phyloP scores from a whole-genome alignment of 2,797 vertebrate genomes.

The Acanthurus lineatus region DNA sequence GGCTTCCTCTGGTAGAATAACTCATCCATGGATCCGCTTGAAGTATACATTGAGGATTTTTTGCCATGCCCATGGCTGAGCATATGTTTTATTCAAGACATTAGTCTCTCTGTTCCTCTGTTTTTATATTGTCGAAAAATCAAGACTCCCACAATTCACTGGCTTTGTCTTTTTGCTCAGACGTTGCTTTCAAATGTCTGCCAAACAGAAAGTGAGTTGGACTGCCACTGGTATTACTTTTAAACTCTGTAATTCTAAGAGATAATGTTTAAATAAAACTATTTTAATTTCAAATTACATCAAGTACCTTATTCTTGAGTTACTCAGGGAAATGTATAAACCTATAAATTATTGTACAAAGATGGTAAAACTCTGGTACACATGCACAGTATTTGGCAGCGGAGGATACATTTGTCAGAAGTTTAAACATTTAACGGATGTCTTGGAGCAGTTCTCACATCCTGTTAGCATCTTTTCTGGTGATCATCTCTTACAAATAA shows the following conservation, averaged over 20 bases:
- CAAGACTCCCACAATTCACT: not conserved
- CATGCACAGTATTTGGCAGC: too few species aligned
- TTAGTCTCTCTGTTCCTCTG: not conserved
- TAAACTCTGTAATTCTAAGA: not conserved
- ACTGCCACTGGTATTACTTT: not conserved
- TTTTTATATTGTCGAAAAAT: constrained; percentile 2
- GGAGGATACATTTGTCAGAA: not conserved
- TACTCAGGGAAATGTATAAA: not conserved
- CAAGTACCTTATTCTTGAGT: not conserved
- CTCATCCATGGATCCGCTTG: not conserved
- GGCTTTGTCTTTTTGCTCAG: not conserved
- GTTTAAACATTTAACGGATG: not conserved
- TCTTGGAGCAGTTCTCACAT: not conserved
- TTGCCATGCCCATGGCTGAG: not conserved
- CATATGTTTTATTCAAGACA: constrained; percentile 20
- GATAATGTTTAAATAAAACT: not conserved
- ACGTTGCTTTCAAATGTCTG: not conserved
- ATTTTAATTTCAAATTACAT: not conserved
- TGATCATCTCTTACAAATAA: not conserved
- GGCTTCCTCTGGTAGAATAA: constrained; percentile 3
- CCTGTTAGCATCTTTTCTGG: not conserved
- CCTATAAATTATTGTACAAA: too few species aligned
- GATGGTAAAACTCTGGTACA: too few species aligned
- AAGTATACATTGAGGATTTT: not conserved
- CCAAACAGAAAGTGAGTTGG: not conserved